Evolutionary conservation across 2,113 vertebrate species (phyloP), one percentile per base, ranked within the genome.

Genomic region (Perca schrenkii): DNA sequence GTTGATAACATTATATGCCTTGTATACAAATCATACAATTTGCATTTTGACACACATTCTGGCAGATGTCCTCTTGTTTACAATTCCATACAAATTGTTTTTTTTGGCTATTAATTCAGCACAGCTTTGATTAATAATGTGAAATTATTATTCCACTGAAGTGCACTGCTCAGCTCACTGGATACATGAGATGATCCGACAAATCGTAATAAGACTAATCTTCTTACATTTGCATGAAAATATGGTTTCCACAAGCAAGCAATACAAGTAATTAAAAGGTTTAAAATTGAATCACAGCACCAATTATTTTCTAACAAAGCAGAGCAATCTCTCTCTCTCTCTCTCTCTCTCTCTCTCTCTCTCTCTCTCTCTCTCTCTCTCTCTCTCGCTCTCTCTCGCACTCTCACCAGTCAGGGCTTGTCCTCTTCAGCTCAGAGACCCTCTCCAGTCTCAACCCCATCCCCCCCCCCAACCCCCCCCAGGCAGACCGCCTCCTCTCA

Each of bases 351-450:
- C 57, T 28, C 74, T 12, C 62, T 7, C 54, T 1, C 75, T 83
- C 52, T 43, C 58, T 56, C 67, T 17, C 61, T 22, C 70, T n/a
- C 57, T 36, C 74, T 12, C 54, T 7, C 61, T 1, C 75, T 83
- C 46, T 62, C 6, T n/a, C n/a, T n/a, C n/a, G n/a, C n/a, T n/a
- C n/a, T n/a, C 61, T 22, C 70, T n/a, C 57, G n/a, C 74, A 8
- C 62, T 7, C 61, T 1, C 75, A 80, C 93, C 86, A 92, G 90
- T 91, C 76, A 34, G 70, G 88, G 78, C 93, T 82, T 94, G 92
- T 80, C 85, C 72, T 83, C 58, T 66, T 66, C 72, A 66, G 52
- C 58, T 47, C 22, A 80, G 36, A 4, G 53, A 74, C 60, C 46
- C 50, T 46, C 47, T 49, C 43, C 14, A 8, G 17, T 69, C 60